These are phyloP conservation scores for Phaonia tiefii DNA, from an alignment of 2,888 invertebrate species.

Conservation along the genomic window DNA sequence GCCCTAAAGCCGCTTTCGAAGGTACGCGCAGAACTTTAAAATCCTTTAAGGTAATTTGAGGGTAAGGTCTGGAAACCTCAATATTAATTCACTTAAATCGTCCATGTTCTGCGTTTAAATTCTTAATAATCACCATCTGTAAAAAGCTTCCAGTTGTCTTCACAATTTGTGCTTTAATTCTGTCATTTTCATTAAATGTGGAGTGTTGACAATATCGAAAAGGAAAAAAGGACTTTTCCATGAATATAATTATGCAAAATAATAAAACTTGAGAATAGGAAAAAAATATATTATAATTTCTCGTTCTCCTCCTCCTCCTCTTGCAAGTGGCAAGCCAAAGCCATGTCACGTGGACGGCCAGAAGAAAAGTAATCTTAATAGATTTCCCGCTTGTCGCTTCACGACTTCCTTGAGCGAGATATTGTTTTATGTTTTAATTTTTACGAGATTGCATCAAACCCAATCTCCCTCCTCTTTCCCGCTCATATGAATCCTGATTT, in stretches of 20 bases:
- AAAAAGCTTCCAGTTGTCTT: too few species aligned
- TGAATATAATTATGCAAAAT: slow-evolving; percentile 79
- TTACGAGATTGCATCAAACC: slow-evolving; percentile 36
- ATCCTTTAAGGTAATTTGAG: too few species aligned
- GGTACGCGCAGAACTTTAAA: too few species aligned
- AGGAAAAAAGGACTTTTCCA: slow-evolving; percentile 73
- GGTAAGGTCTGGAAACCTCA: too few species aligned
- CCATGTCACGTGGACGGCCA: background rate
- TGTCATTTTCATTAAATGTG: background rate
- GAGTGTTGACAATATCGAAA: slow-evolving; percentile 29
- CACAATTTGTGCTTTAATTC: slow-evolving; percentile 15
- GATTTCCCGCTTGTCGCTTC: slow-evolving; percentile 16
- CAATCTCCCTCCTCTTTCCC: background rate
- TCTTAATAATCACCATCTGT: too few species aligned
- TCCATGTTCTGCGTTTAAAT: too few species aligned
- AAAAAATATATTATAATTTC: slow-evolving; percentile 34
- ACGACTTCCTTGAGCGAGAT: slow-evolving; percentile 6
- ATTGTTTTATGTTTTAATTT: slow-evolving; percentile 51
- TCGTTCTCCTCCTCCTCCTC: background rate
- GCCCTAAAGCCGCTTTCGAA: too few species aligned
- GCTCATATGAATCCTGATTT: background rate
- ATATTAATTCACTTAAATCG: too few species aligned
- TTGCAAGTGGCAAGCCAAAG: background rate
- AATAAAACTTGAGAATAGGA: slow-evolving; percentile 48
- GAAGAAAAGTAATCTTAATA: slow-evolving; percentile 32